Conservation (phyloP, 2,888 invertebrate species). For the Drosophila multiciliata region DNA sequence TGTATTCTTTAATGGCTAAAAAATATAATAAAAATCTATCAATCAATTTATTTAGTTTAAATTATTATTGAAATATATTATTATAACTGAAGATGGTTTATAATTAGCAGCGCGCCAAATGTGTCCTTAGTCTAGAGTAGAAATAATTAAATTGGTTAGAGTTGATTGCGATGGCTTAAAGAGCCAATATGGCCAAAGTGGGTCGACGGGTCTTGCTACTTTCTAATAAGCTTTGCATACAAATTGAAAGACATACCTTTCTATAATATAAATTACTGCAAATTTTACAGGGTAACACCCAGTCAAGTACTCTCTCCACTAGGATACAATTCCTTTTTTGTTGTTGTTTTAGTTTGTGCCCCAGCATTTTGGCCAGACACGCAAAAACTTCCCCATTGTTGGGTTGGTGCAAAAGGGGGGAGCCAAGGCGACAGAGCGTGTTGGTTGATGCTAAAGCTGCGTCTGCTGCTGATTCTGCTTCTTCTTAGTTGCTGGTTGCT, state of each 20-base stretch:
- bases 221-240: not conserved
- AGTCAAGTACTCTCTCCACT: not conserved
- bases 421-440: constrained; percentile 75
- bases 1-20: not conserved
- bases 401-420: constrained; percentile 23
- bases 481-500: not conserved
- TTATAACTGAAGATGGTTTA: too few relatives aligned
- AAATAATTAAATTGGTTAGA: not conserved
- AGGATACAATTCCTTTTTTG: not conserved
- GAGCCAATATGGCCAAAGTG: not conserved
- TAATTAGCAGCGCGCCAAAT: not conserved
- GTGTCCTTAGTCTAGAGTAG: not conserved
- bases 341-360: constrained; percentile 37
- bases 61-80: too few relatives aligned
- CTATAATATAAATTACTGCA: not conserved
- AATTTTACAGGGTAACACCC: not conserved
- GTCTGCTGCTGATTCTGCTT: constrained; percentile 21
- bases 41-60: not conserved
- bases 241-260: not conserved
- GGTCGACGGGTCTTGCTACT: not conserved
- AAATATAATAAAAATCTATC: not conserved
- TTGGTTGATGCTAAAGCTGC: constrained; percentile 22
- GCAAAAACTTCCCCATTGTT: constrained; percentile 63
- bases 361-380: constrained; percentile 69
- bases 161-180: not conserved